Conservation (phyloP, 2,113 vertebrate genomes). For the Myanophis thanlyinensis region DNA sequence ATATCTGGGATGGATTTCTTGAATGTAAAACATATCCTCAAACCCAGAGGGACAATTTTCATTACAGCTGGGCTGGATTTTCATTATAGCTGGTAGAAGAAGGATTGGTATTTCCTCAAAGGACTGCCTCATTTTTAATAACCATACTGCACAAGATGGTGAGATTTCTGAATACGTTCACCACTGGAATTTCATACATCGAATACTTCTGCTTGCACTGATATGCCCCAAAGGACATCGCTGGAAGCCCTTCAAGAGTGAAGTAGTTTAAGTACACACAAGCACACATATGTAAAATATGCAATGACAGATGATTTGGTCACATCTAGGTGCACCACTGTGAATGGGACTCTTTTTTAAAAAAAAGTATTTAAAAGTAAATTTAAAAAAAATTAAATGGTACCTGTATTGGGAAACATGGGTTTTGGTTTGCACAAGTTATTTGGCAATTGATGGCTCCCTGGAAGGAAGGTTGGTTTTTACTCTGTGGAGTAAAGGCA, state of each 20-base stretch:
- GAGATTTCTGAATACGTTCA: background rate
- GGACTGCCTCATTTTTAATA: background rate
- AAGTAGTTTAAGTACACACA: background rate
- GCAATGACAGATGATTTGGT: background rate
- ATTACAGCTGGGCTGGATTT: background rate
- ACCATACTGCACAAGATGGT: background rate
- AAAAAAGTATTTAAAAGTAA: background rate
- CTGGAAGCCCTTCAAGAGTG: background rate
- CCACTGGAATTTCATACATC: background rate
- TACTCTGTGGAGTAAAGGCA: slow-evolving; percentile 86
- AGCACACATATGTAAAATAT: background rate
- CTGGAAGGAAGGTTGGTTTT: slow-evolving; percentile 45
- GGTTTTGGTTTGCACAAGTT: slow-evolving; percentile 75
- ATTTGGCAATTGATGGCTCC: slow-evolving; percentile 68
- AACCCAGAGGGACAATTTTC: background rate
- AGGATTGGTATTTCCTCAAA: background rate
- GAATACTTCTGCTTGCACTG: background rate
- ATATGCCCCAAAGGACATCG: background rate
- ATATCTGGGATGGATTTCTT: background rate
- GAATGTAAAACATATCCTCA: background rate
- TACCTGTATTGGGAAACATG: slow-evolving; percentile 92
- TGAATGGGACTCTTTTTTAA: background rate
- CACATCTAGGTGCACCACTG: background rate
- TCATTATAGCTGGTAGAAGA: background rate
- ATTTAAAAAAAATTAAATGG: background rate